phyloP scores from a whole-genome alignment of 30 jellyfish, hydroid and myxozoan genomes.

The Pelagia noctiluca region DNA sequence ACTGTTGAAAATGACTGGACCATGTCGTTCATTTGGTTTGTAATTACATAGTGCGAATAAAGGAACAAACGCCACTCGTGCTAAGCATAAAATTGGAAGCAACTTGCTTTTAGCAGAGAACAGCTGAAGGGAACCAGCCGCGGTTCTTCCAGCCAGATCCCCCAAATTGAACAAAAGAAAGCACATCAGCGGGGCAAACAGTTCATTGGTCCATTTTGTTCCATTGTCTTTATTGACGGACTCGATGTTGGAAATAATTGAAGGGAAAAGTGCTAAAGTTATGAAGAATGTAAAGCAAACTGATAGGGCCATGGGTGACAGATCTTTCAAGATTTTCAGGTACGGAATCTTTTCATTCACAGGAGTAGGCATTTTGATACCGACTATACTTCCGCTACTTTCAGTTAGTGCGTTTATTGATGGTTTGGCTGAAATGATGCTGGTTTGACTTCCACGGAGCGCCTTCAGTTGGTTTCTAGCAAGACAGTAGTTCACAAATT shows the following conservation, averaged over 20 bases:
- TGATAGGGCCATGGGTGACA: conserved; percentile 85
- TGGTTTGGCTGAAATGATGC: conserved; percentile 29
- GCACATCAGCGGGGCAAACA: conserved; percentile 82
- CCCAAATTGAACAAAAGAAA: conserved; percentile 88
- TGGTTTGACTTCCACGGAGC: conserved; percentile 67
- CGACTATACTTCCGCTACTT: conserved; percentile 44
- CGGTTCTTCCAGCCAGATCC: conserved; percentile 88
- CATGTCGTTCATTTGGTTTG: conserved; percentile 35
- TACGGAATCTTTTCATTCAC: conserved; percentile 70
- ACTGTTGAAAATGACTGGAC: conserved; percentile 69
- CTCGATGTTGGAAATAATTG: conserved; percentile 77
- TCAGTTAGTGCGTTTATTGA: conserved; percentile 61
- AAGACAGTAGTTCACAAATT: conserved; percentile 59
- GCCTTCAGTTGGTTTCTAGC: conserved; percentile 45
- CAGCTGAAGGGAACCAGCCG: conserved; percentile 88
- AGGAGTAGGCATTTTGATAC: conserved; percentile 52
- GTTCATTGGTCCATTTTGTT: conserved; percentile 76
- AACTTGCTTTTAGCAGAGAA: conserved; percentile 64
- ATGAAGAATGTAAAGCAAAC: conserved; percentile 73
- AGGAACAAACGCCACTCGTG: conserved; percentile 88
- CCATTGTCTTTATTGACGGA: conserved; percentile 77
- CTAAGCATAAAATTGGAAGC: conserved; percentile 71
- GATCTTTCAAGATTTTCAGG: conserved; percentile 63
- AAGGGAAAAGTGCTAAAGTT: conserved; percentile 88
- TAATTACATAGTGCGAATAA: conserved; percentile 85